phyloP scores from a whole-genome alignment of 2,113 vertebrate genomes.

The Pollimyrus isidori region DNA sequence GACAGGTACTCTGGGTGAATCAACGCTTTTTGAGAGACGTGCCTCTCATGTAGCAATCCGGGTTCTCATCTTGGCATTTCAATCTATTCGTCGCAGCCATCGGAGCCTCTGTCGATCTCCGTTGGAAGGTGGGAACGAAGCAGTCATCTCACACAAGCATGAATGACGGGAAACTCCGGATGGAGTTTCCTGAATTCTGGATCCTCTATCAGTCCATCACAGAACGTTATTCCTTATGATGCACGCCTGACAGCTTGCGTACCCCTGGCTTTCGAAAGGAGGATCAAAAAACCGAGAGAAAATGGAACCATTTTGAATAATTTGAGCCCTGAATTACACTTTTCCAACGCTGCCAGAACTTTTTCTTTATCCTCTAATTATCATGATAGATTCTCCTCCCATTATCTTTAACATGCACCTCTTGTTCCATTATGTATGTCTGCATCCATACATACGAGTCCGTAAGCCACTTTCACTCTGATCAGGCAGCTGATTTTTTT shows the following conservation, averaged over 20 bases:
- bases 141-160: background rate
- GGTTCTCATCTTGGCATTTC: background rate
- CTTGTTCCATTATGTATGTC: background rate
- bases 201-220: background rate
- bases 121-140: background rate
- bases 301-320: background rate
- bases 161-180: background rate
- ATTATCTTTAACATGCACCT: background rate
- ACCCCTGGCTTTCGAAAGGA: background rate
- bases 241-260: background rate
- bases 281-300: background rate
- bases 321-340: background rate
- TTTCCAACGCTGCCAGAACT: background rate
- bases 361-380: background rate
- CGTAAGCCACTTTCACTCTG: background rate
- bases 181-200: background rate
- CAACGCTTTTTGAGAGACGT: background rate
- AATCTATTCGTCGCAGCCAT: conserved; percentile 10
- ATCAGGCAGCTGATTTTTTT: background rate
- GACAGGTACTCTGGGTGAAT: conserved; percentile 8
- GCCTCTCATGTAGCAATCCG: background rate
- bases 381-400: background rate
- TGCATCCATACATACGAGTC: background rate
- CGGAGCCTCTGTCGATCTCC: background rate
- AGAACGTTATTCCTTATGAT: background rate